Percentiles rank a stretch among this genome's conserved stretches.
Evolutionary conservation across 1,140 invertebrate genomes (phyloP).

Genomic region (Drosophila athabasca): DNA sequence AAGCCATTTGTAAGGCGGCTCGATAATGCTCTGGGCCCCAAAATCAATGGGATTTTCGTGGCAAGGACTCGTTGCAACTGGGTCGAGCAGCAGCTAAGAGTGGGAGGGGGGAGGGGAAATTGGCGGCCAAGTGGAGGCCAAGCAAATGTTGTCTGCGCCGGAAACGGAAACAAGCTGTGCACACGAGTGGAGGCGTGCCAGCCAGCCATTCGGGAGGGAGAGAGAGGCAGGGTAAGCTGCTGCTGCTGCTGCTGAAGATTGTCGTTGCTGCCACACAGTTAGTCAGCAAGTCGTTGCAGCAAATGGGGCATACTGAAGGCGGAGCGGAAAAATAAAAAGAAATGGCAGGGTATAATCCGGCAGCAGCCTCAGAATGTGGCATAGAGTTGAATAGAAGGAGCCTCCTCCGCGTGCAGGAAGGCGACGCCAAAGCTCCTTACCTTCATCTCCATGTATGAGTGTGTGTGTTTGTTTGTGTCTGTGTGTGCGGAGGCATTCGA

Average conservation of each 20-base stretch:
- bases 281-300: constrained; percentile 56
- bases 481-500: constrained; percentile 42
- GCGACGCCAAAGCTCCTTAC: constrained; percentile 11
- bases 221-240: background rate
- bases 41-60: constrained; percentile 43
- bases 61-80: constrained; percentile 56
- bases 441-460: background rate
- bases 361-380: constrained; percentile 42
- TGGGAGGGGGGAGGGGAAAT: constrained; percentile 27
- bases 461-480: constrained; percentile 13
- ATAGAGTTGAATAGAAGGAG: constrained; percentile 16
- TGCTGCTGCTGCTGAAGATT: constrained; percentile 2
- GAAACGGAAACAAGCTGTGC: constrained; percentile 76
- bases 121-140: constrained; percentile 56
- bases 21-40: no score
- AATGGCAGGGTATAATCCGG: constrained; percentile 38
- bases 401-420: background rate
- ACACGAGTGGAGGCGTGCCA: constrained; percentile 64
- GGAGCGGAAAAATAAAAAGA: constrained; percentile 19
- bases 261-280: constrained; percentile 46
- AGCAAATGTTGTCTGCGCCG: constrained; percentile 71
- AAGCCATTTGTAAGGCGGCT: constrained; percentile 16
- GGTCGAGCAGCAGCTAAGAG: constrained; percentile 36
- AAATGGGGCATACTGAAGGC: constrained; percentile 52
- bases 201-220: constrained; percentile 12